Evolutionary conservation across 2,113 vertebrate species (phyloP), one percentile per base, ranked within the genome.

Genomic region (Phalacrocorax aristotelis): DNA sequence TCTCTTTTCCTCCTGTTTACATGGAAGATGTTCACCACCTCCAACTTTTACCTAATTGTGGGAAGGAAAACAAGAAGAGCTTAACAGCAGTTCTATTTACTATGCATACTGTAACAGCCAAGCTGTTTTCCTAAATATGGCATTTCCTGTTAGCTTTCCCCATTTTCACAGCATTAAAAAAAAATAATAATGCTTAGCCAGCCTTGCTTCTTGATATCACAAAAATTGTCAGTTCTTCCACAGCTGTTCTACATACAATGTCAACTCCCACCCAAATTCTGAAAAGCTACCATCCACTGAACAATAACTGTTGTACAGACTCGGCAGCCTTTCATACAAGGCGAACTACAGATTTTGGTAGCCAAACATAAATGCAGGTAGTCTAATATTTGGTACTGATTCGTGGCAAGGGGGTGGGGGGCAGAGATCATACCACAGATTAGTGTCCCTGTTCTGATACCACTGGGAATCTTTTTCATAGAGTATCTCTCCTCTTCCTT

Each of bases 1-100:
- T 91, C 99, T 98, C 77, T 97, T 98, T 82, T 98, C 98, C n/a
- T 66, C 20, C 54, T 82, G 74, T 92, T 98, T 93, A 88, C 79
- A 83, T 7, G 93, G 85, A 74, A 97, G 90, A 89, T 27, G 68
- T 94, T 84, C 61, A 61, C 54, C 86, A 89, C 81, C 75, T 91
- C 85, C 82, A 75, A 44, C 82, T 97, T 95, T 96, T 62, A 96
- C 95, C 97, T 98, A 94, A 77, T 94, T 78, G n/a, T 55, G 30
- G 49, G 72, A 92, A 84, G 22, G 62, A 95, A 96, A 91, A 95
- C 78, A 92, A 81, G 87, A 71, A 94, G 32, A 85, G 42, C 38
- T 95, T 90, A 97, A 66, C 10, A 94, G 22, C 20, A 91, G n/a
- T 90, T 91, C 74, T 85, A 20, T 66, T 83, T 51, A 60, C 23